Evolutionary conservation across 2,113 vertebrate species (phyloP), one percentile per base, ranked within the genome.

Genomic region (Serilophus lunatus): DNA sequence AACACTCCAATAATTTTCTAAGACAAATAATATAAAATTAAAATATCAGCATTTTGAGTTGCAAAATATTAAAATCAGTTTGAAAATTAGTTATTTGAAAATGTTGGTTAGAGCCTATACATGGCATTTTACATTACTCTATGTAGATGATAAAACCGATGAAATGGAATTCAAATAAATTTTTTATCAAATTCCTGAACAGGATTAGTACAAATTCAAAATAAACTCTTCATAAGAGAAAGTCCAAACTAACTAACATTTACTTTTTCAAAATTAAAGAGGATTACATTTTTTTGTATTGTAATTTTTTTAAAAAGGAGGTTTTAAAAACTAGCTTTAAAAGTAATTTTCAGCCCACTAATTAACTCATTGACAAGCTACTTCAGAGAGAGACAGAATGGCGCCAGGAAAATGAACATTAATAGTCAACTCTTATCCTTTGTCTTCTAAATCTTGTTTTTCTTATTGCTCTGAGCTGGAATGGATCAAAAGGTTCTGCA

Each of bases 1-100:
- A 99, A 99, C 74, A 99, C 99, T 51, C 99, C 99, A 92, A 99
- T 98, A 87, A 96, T 98, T 98, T 98, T 99, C 99, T 99, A 93
- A 45, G 57, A 35, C 35, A 76, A 33, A 40, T 71, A 85, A 96
- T 18, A 71, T 8, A 12, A 77, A 78, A 85, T 79, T 23, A 28
- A 91, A 60, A 5, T 45, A 53, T 33, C 5, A 74, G 29, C 24
- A 50, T 33, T 79, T 72, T 47, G 8, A 47, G 8, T 38, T 66
- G 47, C 12, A 78, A 78, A 50, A 68, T n/a, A 72, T 7, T 42
- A 71, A 59, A 78, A 47, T 70, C 7, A 69, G 42, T 75, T 47
- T 75, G 10, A 47, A 82, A 79, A 63, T 12, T 1, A 86, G n/a
- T 49, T 66, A 86, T 29, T 88, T 82, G 23, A 75, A 75, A 85